phyloP scores from a whole-genome alignment of 2,797 vertebrate genomes.

The Syngnathus rostellatus region DNA sequence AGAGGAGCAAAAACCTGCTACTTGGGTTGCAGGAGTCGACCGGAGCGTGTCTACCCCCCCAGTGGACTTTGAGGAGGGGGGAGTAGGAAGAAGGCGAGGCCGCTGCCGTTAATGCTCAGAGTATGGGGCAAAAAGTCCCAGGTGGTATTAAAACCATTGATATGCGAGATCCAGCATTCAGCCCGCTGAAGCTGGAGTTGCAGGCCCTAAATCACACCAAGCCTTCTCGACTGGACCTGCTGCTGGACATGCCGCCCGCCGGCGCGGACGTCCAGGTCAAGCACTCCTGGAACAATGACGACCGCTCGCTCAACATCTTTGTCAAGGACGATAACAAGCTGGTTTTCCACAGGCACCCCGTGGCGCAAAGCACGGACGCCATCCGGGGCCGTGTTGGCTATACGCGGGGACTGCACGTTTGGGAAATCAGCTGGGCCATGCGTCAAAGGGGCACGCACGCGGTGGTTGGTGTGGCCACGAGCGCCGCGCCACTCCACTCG shows the following conservation, averaged over 20 bases:
- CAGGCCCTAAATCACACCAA: slow-evolving; percentile 89
- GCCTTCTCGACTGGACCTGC: slow-evolving; percentile 87
- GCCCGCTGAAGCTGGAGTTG: slow-evolving; percentile 87
- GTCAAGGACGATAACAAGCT: slow-evolving; percentile 97
- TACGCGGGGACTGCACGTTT: slow-evolving; percentile 90
- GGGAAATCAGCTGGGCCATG: slow-evolving; percentile 99
- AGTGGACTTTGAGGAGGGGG: slow-evolving; percentile 51
- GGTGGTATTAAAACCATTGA: slow-evolving; percentile 97
- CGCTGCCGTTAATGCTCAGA: slow-evolving; percentile 48
- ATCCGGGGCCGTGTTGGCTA: slow-evolving; percentile 93
- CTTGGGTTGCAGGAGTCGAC: slow-evolving; percentile 33
- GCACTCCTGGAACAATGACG: slow-evolving; percentile 94
- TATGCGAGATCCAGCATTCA: slow-evolving; percentile 89
- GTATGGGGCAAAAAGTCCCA: slow-evolving; percentile 98
- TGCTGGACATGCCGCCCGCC: slow-evolving; percentile 91
- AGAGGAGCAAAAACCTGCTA: slow-evolving; percentile 19
- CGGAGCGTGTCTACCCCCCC: slow-evolving; percentile 53
- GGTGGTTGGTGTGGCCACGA: slow-evolving; percentile 88
- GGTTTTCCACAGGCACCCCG: slow-evolving; percentile 94
- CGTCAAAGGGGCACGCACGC: slow-evolving; percentile 93
- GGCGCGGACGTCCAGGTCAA: slow-evolving; percentile 76
- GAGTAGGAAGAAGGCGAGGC: slow-evolving; percentile 17
- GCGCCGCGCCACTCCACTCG: slow-evolving; percentile 86
- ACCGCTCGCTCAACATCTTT: slow-evolving; percentile 94
- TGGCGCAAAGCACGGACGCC: slow-evolving; percentile 96